Evolutionary conservation across 2,797 vertebrate species (phyloP), one percentile per base, ranked within the genome.

Genomic region (Rhynchonycteris naso): DNA sequence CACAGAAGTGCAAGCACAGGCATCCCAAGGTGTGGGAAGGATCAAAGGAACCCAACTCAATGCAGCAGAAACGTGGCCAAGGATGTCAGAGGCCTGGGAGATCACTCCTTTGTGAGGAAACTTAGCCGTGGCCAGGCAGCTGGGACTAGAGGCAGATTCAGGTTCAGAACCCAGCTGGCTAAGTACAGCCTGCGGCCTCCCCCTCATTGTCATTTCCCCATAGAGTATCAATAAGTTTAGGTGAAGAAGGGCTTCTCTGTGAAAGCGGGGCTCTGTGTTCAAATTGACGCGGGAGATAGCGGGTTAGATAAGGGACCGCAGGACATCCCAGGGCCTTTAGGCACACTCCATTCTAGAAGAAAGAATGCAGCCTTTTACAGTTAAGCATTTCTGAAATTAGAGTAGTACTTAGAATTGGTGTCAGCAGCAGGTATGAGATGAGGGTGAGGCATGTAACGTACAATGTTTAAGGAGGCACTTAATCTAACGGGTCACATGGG

Each of bases 11-110:
- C 78, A 56, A 61, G 68, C 61, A 6, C n/a, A n/a, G 33, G 54
- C 24, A 35, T 89, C 58, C 2, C 0, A 1, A 58, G n/a, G 26
- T 47, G 50, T 6, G n/a, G 24, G 18, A 84, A 56, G 74, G 69
- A 86, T 88, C 82, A 63, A 28, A 88, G 54, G 90, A 80, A 52
- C 28, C 75, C 66, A 88, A 84, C 75, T 74, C 74, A 22, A 24
- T 15, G 61, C 83, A 54, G 87, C 81, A 33, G 80, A 80, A 35
- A 54, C 7, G 18, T 68, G 54, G 6, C 93, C 1, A 2, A 63
- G 71, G 61, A 13, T 28, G 66, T 59, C 56, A 38, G 79, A 35
- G 18, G 22, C 58, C 81, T 66, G 26, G 12, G 58, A 69, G 66
- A 68, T 26, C 74, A 2, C 35, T 71, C 10, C 22, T 50, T 38